phyloP scores from a whole-genome alignment of 2,888 invertebrate species.

The Volucella zonaria region DNA sequence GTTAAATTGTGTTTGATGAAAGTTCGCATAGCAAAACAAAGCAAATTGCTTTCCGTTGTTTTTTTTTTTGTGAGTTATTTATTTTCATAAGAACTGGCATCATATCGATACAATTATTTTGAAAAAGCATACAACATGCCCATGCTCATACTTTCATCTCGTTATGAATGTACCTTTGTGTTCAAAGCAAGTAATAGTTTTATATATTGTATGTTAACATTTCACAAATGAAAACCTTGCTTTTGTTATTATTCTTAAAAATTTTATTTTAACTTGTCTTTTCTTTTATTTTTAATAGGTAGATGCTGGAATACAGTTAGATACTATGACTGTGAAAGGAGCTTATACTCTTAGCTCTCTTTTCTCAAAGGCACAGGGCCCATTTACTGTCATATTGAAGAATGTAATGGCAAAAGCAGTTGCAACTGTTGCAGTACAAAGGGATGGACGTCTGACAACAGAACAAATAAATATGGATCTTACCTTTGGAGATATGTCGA shows the following conservation, averaged over 20 bases:
- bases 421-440: conserved; percentile 88
- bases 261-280: background rate
- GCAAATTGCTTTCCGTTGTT: no score
- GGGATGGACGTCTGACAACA: conserved; percentile 89
- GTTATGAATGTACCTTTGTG: no score
- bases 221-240: background rate
- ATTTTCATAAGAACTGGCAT: no score
- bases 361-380: conserved; percentile 88
- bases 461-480: conserved; percentile 92
- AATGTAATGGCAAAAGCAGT: conserved; percentile 88
- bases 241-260: conserved; percentile 1
- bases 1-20: no score
- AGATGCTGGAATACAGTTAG: conserved; percentile 88
- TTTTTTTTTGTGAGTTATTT: no score
- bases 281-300: conserved; percentile 83
- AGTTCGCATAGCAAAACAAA: no score
- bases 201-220: background rate
- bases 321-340: conserved; percentile 88
- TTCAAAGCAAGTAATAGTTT: no score
- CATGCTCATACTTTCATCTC: no score
- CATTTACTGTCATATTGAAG: conserved; percentile 89
- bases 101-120: no score
- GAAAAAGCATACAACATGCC: no score
- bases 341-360: conserved; percentile 89
- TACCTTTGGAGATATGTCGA: conserved; percentile 88